phyloP scores from a whole-genome alignment of 2,113 vertebrate species.

The Anguilla japonica region DNA sequence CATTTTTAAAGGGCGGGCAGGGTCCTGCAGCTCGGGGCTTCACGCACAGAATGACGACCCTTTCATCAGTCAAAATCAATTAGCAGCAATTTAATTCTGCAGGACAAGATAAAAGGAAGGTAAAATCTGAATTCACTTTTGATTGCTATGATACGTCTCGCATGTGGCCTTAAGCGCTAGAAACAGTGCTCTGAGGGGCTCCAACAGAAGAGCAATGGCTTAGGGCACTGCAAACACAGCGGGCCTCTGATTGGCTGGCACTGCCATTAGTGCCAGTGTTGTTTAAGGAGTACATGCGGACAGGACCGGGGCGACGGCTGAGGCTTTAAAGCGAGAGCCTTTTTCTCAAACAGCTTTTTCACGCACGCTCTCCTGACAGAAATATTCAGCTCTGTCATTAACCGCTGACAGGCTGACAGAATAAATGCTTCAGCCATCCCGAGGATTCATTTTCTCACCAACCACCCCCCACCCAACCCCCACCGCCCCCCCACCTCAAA shows the following conservation, averaged over 20 bases:
- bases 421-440: conserved; percentile 90
- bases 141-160: conserved; percentile 93
- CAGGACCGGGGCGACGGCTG: conserved; percentile 92
- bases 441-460: conserved; percentile 68
- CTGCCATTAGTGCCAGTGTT: conserved; percentile 99
- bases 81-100: conserved; percentile 83
- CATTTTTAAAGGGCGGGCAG: conserved; percentile 57
- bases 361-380: conserved; percentile 96
- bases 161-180: conserved; percentile 96
- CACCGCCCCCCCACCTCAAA: too few species aligned
- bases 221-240: conserved; percentile 86
- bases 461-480: conserved; percentile 42
- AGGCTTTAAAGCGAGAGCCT: conserved; percentile 95
- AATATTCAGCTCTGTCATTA: conserved; percentile 99
- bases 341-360: conserved; percentile 97
- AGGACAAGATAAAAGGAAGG: conserved; percentile 98
- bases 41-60: conserved; percentile 62
- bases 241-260: conserved; percentile 89
- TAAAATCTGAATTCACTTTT: conserved; percentile 97
- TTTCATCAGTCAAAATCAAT: conserved; percentile 90
- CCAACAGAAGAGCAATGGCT: conserved; percentile 88
- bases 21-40: conserved; percentile 54
- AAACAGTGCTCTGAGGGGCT: conserved; percentile 87
- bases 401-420: conserved; percentile 98
- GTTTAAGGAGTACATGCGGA: conserved; percentile 98